A percentile compares a stretch with the other conserved stretches of the same genome.
Evolutionary conservation across 2,888 invertebrate genomes (phyloP).

Genomic region (Heliconius sara): DNA sequence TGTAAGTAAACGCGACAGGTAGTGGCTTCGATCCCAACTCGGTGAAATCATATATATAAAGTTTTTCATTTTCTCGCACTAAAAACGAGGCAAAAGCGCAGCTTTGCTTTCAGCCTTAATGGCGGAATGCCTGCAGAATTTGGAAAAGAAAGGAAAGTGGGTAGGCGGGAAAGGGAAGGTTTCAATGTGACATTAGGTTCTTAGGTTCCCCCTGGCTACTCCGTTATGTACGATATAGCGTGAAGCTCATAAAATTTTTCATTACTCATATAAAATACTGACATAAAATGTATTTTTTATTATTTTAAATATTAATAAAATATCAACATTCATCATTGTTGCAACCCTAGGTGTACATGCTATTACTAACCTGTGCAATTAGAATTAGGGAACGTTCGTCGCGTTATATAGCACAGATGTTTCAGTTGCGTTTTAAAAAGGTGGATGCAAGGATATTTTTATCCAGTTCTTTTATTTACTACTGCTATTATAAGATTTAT

Average conservation of each 20-base stretch:
- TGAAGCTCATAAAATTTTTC: no score
- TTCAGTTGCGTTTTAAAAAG: background rate
- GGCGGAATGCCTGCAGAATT: background rate
- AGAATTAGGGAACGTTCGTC: slow-evolving; percentile 6
- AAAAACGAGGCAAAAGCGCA: background rate
- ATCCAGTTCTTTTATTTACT: background rate
- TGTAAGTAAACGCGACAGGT: background rate
- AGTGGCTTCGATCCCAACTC: background rate
- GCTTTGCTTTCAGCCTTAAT: background rate
- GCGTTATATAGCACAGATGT: background rate
- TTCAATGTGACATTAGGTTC: background rate
- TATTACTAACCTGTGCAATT: slow-evolving; percentile 19
- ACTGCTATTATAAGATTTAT: no score
- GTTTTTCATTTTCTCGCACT: background rate
- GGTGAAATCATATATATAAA: background rate
- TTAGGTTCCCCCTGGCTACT: no score
- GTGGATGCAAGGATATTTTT: background rate
- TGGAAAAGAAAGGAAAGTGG: background rate
- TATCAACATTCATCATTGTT: background rate
- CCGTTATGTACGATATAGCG: no score
- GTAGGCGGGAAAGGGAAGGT: background rate
- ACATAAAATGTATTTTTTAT: no score
- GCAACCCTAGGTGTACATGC: slow-evolving; percentile 7
- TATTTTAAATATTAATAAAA: background rate
- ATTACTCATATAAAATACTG: no score